These are phyloP conservation scores for Cephus sareptanus DNA, from an alignment of 2,888 invertebrate species.

Conservation along the genomic window DNA sequence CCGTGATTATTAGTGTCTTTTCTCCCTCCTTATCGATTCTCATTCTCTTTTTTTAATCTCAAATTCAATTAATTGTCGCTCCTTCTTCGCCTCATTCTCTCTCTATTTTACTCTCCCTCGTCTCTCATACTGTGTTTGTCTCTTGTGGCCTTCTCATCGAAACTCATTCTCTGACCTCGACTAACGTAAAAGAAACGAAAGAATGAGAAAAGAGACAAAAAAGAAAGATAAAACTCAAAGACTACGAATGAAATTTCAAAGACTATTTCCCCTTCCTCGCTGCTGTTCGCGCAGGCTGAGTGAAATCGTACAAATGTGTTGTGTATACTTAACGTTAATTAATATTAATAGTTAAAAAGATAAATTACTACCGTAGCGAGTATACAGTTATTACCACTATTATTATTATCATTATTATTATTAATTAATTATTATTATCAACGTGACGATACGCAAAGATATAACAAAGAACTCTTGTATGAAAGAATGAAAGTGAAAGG, in stretches of 20 bases:
- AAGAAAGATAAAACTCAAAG: constrained; percentile 16
- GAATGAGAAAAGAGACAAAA: constrained; percentile 1
- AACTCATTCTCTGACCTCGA: neutral
- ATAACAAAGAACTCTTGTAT: constrained; percentile 36
- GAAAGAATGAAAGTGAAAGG: constrained; percentile 27
- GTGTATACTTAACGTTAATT: constrained; percentile 65
- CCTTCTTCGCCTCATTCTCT: neutral
- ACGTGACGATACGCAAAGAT: constrained; percentile 41
- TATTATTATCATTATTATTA: constrained; percentile 42
- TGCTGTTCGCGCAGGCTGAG: constrained; percentile 56
- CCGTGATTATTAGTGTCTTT: neutral
- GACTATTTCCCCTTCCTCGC: constrained; percentile 42
- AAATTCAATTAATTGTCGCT: neutral
- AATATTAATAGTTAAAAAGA: constrained; percentile 47
- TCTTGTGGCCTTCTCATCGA: neutral
- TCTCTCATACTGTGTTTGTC: neutral
- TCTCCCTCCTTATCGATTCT: neutral
- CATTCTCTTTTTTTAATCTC: neutral
- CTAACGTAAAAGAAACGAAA: neutral
- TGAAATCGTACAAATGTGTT: constrained; percentile 66
- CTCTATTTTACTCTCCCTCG: neutral
- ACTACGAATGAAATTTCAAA: constrained; percentile 7
- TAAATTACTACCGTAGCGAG: constrained; percentile 46
- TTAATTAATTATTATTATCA: constrained; percentile 33
- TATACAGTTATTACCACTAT: constrained; percentile 28